These are phyloP conservation scores for Ametastegia equiseti DNA, from an alignment of 2,888 invertebrate genomes.

Conservation along the genomic window DNA sequence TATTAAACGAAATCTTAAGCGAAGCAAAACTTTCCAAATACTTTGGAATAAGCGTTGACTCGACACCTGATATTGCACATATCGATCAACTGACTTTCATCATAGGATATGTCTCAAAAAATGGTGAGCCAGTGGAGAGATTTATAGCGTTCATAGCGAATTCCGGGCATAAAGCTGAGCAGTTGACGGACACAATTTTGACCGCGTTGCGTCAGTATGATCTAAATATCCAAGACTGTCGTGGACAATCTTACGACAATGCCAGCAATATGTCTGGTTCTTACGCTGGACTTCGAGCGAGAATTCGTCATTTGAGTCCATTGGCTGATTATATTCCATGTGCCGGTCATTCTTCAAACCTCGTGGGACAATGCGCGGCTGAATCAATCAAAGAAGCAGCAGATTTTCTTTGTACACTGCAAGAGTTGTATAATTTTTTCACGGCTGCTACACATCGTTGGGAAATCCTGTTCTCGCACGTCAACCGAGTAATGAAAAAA, in stretches of 20 bases:
- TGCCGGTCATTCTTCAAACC: slow-evolving; percentile 61
- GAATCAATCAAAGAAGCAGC: slow-evolving; percentile 58
- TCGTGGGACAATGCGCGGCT: slow-evolving; percentile 58
- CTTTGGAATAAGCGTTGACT: slow-evolving; percentile 20
- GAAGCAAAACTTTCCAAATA: slow-evolving; percentile 29
- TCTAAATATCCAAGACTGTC: slow-evolving; percentile 24
- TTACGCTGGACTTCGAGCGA: slow-evolving; percentile 57
- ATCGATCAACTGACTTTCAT: slow-evolving; percentile 58
- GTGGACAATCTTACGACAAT: slow-evolving; percentile 28
- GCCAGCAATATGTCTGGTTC: slow-evolving; percentile 54
- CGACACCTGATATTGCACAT: slow-evolving; percentile 54
- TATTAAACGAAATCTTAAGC: slow-evolving; percentile 22
- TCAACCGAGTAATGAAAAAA: slow-evolving; percentile 25
- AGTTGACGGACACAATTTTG: slow-evolving; percentile 31
- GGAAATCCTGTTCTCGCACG: slow-evolving; percentile 36
- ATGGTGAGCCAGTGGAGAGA: slow-evolving; percentile 29
- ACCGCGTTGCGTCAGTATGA: slow-evolving; percentile 27
- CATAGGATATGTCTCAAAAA: slow-evolving; percentile 11
- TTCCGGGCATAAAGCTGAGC: slow-evolving; percentile 27
- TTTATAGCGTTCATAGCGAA: slow-evolving; percentile 15
- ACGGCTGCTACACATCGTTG: slow-evolving; percentile 59
- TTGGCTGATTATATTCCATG: slow-evolving; percentile 56
- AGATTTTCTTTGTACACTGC: slow-evolving; percentile 56
- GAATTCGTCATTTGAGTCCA: slow-evolving; percentile 53
- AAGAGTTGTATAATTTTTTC: slow-evolving; percentile 60